Base-by-base conservation (phyloP, 1,140 invertebrate species). In the Drosophila sp. region DNA sequence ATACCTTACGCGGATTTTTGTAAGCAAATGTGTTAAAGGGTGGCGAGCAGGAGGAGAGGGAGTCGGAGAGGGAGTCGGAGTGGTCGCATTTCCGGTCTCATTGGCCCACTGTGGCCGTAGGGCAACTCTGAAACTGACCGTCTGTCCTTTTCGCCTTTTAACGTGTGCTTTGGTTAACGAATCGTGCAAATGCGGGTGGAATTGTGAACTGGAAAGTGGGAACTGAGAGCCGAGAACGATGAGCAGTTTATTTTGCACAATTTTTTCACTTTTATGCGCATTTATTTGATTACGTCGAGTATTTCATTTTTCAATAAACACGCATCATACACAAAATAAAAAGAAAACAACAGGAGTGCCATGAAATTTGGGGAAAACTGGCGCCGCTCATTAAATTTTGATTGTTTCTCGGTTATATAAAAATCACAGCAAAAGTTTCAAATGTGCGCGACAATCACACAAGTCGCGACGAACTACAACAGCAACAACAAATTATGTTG, bases 101-200 rank as follows among this genome's bases (percentile, higher is more conserved):
- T 34, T 45, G 53, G 62, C 40, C 53, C 56, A 16, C 29, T 16
- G 34, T 46, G 27, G 67, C 81, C 82, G 43, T 43, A 59, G 69
- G 77, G 64, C 67, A 64, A 46, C 67, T 72, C 70, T 80, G 81
- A 41, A 87, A 72, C 81, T 87, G 81, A 86, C 81, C 45, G 43
- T 40, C 13, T 38, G 29, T 18, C n/a, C 27, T 11, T n/a, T 14
- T 50, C 43, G 62, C 65, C 74, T 63, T 59, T 71, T 89, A 91
- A 91, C 87, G 81, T 91, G 89, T 91, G 83, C 90, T 83, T 91
- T 91, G 90, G 91, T 91, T 91, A 91, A 91, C 90, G 90, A 91
- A 91, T 91, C 90, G 90, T 90, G 78, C 87, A 91, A 90, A 91
- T 91, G 90, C 90, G 90, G 90, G 90, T 78, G 80, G 75, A 79